Base-by-base conservation (phyloP, 2,888 invertebrate genomes). In the Clitarchus hookeri region DNA sequence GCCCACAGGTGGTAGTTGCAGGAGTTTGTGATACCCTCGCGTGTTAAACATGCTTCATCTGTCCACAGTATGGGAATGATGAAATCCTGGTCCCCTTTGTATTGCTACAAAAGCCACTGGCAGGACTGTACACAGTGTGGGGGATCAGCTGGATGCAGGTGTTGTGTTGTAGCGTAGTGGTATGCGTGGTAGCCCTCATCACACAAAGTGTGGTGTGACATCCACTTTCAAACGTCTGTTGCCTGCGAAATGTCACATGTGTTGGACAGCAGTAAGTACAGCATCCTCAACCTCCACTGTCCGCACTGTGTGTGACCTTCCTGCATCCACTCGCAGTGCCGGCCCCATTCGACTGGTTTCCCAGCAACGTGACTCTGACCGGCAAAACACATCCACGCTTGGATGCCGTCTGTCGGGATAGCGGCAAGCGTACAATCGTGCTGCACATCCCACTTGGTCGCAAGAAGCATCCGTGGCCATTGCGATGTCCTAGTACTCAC, bases 201-300 rank as follows among this genome's bases (percentile, higher is more conserved):
- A 3, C 8, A n/a, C 25, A 79, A 23, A 79, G 0, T 4, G 16
- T 79, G 78, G 78, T 78, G 79, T 79, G 0, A 12, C 79, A 23
- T 4, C n/a, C 26, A 79, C 79, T 11, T 19, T 79, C 26, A 79
- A 12, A 79, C 25, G 13, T 79, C 23, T n/a, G 13, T 79, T 16
- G 23, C 79, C 25, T 23, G 0, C 13, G 79, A 4, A 79, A 27
- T 79, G 79, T 79, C 79, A 79, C 0, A 13, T n/a, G 23, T 79
- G 25, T n/a, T 79, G 25, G 25, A 79, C 79, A 4, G 79, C 79
- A n/a, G 79, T 79, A n/a, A 79, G 79, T n/a, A 79, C 79, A n/a
- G 79, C 79, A 79, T n/a, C 79, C 79, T 79, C 79, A n/a, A 79
- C 12, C 12, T 16, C 79, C 79, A n/a, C 4, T 79, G 79, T 79